These are phyloP conservation scores for Dermochelys coriacea DNA, from an alignment of 2,797 vertebrate species.

Conservation along the genomic window DNA sequence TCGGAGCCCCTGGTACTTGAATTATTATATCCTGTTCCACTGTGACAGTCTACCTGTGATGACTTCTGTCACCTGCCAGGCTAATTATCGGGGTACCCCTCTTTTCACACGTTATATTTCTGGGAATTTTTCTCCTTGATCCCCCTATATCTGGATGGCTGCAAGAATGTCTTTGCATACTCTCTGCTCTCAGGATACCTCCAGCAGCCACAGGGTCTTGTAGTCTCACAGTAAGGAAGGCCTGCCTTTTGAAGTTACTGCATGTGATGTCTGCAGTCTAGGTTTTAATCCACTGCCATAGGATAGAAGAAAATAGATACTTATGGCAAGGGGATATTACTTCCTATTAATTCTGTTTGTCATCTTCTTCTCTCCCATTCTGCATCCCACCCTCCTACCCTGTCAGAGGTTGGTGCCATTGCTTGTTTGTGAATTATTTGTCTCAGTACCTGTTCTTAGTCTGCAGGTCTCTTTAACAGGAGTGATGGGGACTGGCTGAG, in stretches of 20 bases:
- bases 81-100: neutral
- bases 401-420: no score
- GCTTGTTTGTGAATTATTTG: neutral
- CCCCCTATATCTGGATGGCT: neutral
- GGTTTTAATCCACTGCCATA: accelerated
- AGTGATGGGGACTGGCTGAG: neutral
- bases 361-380: neutral
- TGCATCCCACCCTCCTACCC: neutral
- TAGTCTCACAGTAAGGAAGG: neutral
- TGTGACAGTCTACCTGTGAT: neutral
- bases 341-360: neutral
- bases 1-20: neutral
- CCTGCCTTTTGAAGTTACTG: neutral
- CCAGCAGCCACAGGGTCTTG: neutral
- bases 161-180: neutral
- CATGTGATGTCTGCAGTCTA: accelerated
- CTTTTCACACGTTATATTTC: neutral
- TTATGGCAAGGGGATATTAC: neutral
- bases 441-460: neutral
- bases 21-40: neutral
- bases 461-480: neutral
- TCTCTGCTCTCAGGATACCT: accelerated
- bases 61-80: neutral
- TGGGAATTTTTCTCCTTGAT: neutral
- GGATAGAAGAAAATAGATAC: neutral